Conservation (phyloP, 2,888 invertebrate genomes). For the Protodeltote pygarga region DNA sequence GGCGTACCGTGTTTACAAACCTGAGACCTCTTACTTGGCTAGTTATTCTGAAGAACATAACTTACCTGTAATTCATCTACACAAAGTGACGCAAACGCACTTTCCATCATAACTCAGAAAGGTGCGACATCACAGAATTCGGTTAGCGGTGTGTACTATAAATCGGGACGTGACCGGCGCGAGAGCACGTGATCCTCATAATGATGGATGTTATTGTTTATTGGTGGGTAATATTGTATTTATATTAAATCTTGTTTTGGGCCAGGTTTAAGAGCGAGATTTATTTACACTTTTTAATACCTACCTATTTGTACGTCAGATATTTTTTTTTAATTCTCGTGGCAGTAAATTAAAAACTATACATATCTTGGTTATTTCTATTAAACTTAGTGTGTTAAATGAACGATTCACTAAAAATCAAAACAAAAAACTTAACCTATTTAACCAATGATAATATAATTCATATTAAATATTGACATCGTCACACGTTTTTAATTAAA, state of each 20-base stretch:
- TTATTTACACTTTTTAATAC: too few species aligned
- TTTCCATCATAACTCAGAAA: constrained; percentile 66
- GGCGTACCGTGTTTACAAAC: too few species aligned
- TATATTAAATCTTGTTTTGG: too few species aligned
- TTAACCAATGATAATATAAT: constrained; percentile 33
- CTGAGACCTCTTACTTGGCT: too few species aligned
- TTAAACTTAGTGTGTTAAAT: too few species aligned
- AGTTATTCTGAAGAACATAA: not conserved
- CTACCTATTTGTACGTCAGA: too few species aligned
- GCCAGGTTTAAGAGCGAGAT: too few species aligned
- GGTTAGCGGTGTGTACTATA: constrained; percentile 64
- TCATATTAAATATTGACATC: constrained; percentile 24
- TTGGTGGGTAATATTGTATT: constrained; percentile 13
- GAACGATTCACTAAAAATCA: not conserved
- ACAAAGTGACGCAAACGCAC: constrained; percentile 16
- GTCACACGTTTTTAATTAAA: constrained; percentile 54
- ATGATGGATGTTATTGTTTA: constrained; percentile 42
- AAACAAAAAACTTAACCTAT: constrained; percentile 2
- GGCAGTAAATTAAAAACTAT: not conserved
- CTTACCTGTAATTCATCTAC: not conserved
- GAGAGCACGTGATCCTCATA: constrained; percentile 61
- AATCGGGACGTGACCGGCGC: constrained; percentile 73
- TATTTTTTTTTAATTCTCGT: not conserved
- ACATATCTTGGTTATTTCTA: too few species aligned
- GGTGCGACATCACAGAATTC: constrained; percentile 56